Evolutionary conservation across 2,113 vertebrate species (phyloP), one percentile per base, ranked within the genome.

Genomic region (Burhinus oedicnemus): DNA sequence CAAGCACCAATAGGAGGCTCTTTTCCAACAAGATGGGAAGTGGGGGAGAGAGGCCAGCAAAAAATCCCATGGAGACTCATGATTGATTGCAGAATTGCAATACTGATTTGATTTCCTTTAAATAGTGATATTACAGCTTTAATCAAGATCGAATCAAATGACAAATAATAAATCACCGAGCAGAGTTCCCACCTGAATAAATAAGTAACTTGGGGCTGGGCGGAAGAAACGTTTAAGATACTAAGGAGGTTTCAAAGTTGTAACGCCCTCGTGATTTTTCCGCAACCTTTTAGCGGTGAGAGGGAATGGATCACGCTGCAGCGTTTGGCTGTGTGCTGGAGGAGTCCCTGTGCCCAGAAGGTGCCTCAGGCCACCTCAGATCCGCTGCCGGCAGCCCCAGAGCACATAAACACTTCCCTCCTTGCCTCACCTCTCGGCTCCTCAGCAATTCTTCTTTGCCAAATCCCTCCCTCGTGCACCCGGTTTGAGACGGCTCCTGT

Each of bases 61-160:
- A 83, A 94, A 83, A 81, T 40, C 93, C 93, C 66, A 23, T 3
- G 72, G 83, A 94, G 93, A 57, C 60, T 87, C 30, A 42, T 91
- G 84, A 95, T 88, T 91, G 74, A 97, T 95, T 94, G 90, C 45
- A 81, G 70, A 95, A 89, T 58, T 54, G 57, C 36, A 6, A 83
- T 40, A 58, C 29, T 83, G 88, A 87, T 97, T 96, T 95, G 87
- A 78, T 93, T 97, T 93, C 77, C 88, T 95, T 94, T 94, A 95
- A 97, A 88, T 87, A 93, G 71, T 87, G 57, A 92, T 82, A 95
- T 60, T 93, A 21, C 36, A 68, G 90, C 77, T 90, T 96, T 95
- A 96, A 97, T 97, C 85, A 97, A 97, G 89, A 96, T 79, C 20
- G 29, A 92, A 94, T 91, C 76, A 57, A 95, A 78, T 45, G 62